Conservation (phyloP, 2,888 invertebrate genomes). For the Unio delphinus region DNA sequence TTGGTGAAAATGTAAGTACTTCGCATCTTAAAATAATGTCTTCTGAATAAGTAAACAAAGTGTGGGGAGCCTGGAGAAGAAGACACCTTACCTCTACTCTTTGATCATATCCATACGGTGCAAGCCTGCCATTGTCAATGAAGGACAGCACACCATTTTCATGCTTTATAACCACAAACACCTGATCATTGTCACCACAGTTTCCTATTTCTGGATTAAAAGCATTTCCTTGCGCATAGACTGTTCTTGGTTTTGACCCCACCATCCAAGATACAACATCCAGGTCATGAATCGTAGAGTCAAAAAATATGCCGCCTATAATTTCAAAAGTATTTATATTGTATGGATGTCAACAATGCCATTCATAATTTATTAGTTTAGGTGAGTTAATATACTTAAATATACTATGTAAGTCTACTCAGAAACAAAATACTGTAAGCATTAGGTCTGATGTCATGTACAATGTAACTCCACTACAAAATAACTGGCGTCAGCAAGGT, state of each 20-base stretch:
- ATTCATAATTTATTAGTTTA: too few relatives aligned
- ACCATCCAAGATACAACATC: conserved; percentile 79
- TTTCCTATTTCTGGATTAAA: conserved; percentile 77
- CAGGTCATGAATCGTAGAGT: conserved; percentile 81
- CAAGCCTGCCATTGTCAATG: conserved; percentile 78
- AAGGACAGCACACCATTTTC: conserved; percentile 78
- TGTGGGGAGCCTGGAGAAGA: neutral
- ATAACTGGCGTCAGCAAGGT: too few relatives aligned
- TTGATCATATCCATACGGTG: conserved; percentile 80
- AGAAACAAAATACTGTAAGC: too few relatives aligned
- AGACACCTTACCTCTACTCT: conserved; percentile 74
- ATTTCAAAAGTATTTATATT: neutral
- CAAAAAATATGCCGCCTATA: conserved; percentile 79
- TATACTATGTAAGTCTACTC: too few relatives aligned
- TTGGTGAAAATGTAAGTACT: too few relatives aligned
- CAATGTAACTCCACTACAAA: too few relatives aligned
- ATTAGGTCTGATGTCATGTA: too few relatives aligned
- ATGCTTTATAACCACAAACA: conserved; percentile 77
- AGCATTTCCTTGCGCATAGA: conserved; percentile 75
- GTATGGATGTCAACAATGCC: too few relatives aligned
- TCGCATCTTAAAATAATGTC: neutral
- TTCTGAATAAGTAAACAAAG: neutral
- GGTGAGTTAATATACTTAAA: too few relatives aligned
- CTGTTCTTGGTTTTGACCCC: conserved; percentile 78
- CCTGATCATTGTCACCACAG: conserved; percentile 79